phyloP scores from a whole-genome alignment of 2,888 invertebrate species.

The Tipula lateralis region DNA sequence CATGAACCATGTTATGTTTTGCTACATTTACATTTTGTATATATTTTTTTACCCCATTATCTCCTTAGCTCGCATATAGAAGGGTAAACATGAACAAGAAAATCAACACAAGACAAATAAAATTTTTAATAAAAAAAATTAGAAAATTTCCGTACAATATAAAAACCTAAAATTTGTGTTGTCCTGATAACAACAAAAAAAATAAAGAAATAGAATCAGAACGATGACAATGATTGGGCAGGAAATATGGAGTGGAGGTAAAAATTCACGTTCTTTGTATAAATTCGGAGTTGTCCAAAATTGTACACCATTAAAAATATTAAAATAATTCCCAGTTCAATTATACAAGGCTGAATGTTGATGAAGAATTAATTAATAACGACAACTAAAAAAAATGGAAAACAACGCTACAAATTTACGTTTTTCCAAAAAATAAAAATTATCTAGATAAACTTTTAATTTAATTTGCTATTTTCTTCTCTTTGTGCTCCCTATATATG shows the following conservation, averaged over 20 bases:
- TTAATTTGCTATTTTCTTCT: background rate
- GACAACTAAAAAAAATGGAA: background rate
- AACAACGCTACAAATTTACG: background rate
- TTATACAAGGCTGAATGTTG: constrained; percentile 15
- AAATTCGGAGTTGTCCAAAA: background rate
- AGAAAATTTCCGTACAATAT: background rate
- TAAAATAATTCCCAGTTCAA: constrained; percentile 1
- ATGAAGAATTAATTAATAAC: background rate
- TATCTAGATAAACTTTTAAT: background rate
- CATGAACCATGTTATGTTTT: background rate
- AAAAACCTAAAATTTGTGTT: background rate
- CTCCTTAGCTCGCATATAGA: background rate
- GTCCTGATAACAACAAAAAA: background rate
- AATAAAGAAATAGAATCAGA: background rate
- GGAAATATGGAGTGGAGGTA: background rate
- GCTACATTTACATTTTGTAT: background rate
- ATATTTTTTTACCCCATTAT: background rate
- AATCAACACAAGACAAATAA: background rate
- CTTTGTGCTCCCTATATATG: background rate
- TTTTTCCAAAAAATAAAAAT: background rate
- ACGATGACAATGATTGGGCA: background rate
- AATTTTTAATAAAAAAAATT: background rate
- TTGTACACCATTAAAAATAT: background rate
- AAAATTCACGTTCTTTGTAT: background rate
- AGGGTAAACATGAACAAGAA: background rate